Percentiles rank a stretch among this genome's conserved stretches.
Conservation (phyloP, 2,797 vertebrate species). For the Amniataba percoides region DNA sequence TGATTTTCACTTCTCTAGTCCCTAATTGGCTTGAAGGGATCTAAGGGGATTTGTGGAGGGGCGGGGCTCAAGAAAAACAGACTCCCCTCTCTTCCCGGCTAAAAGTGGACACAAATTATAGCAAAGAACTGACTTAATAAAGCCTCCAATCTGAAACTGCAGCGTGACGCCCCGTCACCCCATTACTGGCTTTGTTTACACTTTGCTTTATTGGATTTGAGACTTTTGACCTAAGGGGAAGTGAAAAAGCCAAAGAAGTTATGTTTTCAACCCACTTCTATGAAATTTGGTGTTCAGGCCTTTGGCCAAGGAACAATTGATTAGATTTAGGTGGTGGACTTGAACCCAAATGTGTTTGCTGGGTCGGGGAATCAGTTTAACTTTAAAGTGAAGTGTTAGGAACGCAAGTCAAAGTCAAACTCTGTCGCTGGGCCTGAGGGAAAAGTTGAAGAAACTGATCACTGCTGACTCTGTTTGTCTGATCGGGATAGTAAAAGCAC, state of each 20-base stretch:
- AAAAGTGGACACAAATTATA: slow-evolving; percentile 44
- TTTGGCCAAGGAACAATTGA: slow-evolving; percentile 29
- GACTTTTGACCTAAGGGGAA: slow-evolving; percentile 41
- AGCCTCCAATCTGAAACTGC: slow-evolving; percentile 34
- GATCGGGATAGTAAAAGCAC: neutral
- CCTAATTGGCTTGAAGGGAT: slow-evolving; percentile 73
- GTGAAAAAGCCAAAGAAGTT: slow-evolving; percentile 22
- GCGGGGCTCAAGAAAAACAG: slow-evolving; percentile 42
- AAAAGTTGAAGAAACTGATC: neutral
- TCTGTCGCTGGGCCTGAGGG: neutral
- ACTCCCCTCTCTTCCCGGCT: neutral
- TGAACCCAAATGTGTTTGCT: slow-evolving; percentile 30
- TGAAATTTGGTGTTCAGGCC: slow-evolving; percentile 12
- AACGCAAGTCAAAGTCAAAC: slow-evolving; percentile 20
- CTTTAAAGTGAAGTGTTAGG: neutral
- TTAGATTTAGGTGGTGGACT: slow-evolving; percentile 28
- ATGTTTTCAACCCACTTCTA: slow-evolving; percentile 25
- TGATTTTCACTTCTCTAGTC: slow-evolving; percentile 57
- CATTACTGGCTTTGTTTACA: slow-evolving; percentile 48
- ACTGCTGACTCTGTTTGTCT: neutral
- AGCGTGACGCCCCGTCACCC: slow-evolving; percentile 21
- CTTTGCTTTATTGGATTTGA: slow-evolving; percentile 54
- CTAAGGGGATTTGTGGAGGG: slow-evolving; percentile 61
- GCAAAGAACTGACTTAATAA: slow-evolving; percentile 45
- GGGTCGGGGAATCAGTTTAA: slow-evolving; percentile 29